Conservation (phyloP, 2,797 vertebrate species). For the Parauchenoglanis punctatus region DNA sequence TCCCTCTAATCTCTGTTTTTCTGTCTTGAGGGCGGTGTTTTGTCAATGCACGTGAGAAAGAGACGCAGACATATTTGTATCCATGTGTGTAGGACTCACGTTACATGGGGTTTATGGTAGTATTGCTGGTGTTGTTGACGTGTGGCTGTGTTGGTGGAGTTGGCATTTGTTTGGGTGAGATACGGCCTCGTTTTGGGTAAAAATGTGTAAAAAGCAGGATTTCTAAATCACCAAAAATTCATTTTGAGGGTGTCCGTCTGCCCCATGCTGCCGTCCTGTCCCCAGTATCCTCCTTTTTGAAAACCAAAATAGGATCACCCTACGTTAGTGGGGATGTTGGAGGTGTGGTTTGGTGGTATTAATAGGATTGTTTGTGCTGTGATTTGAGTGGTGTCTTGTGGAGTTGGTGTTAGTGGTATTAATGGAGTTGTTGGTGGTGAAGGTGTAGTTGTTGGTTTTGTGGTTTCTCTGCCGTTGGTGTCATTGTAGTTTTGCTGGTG, state of each 20-base stretch:
- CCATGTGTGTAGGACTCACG: not conserved
- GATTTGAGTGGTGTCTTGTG: not conserved
- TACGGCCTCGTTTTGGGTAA: no score
- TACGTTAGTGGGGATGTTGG: no score
- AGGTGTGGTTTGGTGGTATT: not conserved
- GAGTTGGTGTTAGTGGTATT: not conserved
- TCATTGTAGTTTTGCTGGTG: not conserved
- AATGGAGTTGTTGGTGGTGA: not conserved
- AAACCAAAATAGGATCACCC: no score
- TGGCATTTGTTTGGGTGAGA: not conserved
- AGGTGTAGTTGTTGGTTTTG: not conserved
- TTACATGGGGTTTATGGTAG: not conserved
- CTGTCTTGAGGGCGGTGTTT: not conserved
- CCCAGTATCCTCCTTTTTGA: no score
- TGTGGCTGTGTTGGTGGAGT: not conserved
- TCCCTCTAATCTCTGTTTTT: not conserved
- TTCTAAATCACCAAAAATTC: no score
- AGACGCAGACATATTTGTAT: not conserved
- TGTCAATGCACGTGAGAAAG: not conserved
- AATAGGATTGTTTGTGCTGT: not conserved
- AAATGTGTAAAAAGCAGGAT: no score
- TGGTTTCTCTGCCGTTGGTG: not conserved
- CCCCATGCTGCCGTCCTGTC: no score
- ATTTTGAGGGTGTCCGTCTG: no score
- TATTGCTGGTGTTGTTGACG: not conserved